Evolutionary conservation across 2,888 invertebrate genomes (phyloP), one percentile per base, ranked within the genome.

Genomic region (Cordilura impudica): DNA sequence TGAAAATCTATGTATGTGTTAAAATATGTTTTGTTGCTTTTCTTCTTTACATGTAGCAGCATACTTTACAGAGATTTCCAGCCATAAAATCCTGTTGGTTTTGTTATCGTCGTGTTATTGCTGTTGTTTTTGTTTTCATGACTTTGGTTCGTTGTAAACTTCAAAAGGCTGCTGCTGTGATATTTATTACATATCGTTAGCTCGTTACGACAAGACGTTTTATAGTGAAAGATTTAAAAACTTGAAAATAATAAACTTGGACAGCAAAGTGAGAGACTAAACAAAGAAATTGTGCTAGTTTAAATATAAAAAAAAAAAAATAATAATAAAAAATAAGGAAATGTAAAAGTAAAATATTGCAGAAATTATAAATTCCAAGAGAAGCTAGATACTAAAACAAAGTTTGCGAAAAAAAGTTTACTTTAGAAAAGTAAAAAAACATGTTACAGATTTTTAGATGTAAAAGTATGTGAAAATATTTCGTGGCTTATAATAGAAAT

Each of bases 131-230:
- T 61, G 8, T 56, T 74, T 26, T 47, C 69, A 29, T 54, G 19
- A 18, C 45, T 74, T 26, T 45, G 61, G 21, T 19, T 66, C 21
- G 29, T 54, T 53, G 12, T 43, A 66, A 79, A 75, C 75, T 79
- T 76, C 43, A 75, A 49, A 82, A 80, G 76, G 78, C 78, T 83
- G 81, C 81, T 83, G 84, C 83, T 83, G 84, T 83, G 75, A 63
- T 65, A 82, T 83, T 85, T 84, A 84, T 83, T 83, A 83, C 75
- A 78, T 78, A 80, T 74, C 60, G 82, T 77, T 81, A 77, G 81
- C 83, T 81, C 81, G 63, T 69, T 58, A 63, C 53, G 29, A 54
- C 69, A 69, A 76, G 72, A 75, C 65, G 65, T 71, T 67, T 18
- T 29, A 45, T 14, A 45, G 29, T 69, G 23, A 39, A 35, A 58